Percentiles rank a stretch among this genome's conserved stretches.
phyloP scores from a whole-genome alignment of 2,113 vertebrate genomes.

The Caranx melampygus region DNA sequence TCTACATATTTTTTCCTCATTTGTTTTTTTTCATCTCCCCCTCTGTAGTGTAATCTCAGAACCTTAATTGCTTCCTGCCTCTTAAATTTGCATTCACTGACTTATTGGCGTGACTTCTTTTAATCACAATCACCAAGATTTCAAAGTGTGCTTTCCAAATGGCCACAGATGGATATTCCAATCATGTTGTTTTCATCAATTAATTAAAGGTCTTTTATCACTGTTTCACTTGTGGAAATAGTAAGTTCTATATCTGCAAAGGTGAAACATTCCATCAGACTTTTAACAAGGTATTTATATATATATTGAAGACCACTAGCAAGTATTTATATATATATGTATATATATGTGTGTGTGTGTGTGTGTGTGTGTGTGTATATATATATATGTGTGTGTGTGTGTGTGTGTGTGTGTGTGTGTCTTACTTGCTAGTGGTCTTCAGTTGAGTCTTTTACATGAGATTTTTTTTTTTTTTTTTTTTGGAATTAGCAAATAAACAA shows the following conservation, averaged over 20 bases:
- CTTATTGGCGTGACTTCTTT: constrained; percentile 1
- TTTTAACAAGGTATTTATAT: background rate
- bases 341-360: too few species aligned
- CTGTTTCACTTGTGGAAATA: too few species aligned
- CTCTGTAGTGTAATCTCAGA: background rate
- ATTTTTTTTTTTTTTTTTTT: background rate
- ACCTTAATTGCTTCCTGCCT: constrained; percentile 27
- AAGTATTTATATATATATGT: too few species aligned
- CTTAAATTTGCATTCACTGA: constrained; percentile 2
- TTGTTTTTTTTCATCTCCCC: constrained; percentile 11
- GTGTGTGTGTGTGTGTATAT: too few species aligned
- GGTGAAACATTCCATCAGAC: background rate
- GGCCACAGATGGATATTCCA: background rate
- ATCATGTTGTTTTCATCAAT: background rate
- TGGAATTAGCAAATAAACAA: background rate
- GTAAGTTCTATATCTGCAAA: background rate
- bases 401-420: too few species aligned
- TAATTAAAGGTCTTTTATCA: background rate
- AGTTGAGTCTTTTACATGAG: too few species aligned
- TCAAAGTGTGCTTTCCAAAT: background rate
- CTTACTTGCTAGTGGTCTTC: too few species aligned
- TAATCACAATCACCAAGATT: constrained; percentile 20
- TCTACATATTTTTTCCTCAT: constrained; percentile 9
- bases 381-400: too few species aligned
- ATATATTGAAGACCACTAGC: too few species aligned